Base-by-base conservation (phyloP, 1,140 invertebrate genomes). In the Bursaphelenchus mucronatus region DNA sequence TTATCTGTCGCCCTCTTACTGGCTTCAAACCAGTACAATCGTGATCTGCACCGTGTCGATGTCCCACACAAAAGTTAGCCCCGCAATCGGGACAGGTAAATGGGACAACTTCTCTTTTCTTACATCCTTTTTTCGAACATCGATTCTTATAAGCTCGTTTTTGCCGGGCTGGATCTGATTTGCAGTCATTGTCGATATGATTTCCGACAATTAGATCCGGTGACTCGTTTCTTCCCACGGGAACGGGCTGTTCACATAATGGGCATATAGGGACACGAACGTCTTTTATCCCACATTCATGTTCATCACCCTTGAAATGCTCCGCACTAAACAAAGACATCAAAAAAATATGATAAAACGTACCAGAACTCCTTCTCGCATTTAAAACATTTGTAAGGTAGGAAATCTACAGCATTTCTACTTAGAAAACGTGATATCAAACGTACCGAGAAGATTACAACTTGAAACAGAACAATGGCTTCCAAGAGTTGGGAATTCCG, bases 231-330 rank as follows among this genome's bases (percentile, higher is more conserved):
- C 58, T 69, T 8, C 45, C 64, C 3, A 53, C 67, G 2, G 69
- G 69, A 40, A 70, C 69, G 15, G 69, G 69, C 44, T 61, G 54
- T 3, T 47, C n/a, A 30, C 69, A 70, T 7, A 70, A 46, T 6
- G 69, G 69, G 43, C 69, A 70, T 19, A 70, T 63, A 10, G 69
- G 69, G 15, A 70, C 69, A 50, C 61, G 63, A 1, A 68, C 64
- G 50, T 72, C 64, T 45, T 64, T 30, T 8, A 30, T 21, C 7
- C 44, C 13, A 47, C 68, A 70, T n/a, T 70, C 41, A 54, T 70
- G 68, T 13, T 15, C n/a, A 4, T 68, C 69, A 45, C 66, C 71
- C 19, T 13, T 53, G 43, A 71, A 52, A 58, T 69, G 67, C 7
- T 47, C 13, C 17, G 45, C 21, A 52, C 67, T 73, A 47, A 67